phyloP scores from a whole-genome alignment of 1,140 invertebrate species.

The Euborellia annulipes region DNA sequence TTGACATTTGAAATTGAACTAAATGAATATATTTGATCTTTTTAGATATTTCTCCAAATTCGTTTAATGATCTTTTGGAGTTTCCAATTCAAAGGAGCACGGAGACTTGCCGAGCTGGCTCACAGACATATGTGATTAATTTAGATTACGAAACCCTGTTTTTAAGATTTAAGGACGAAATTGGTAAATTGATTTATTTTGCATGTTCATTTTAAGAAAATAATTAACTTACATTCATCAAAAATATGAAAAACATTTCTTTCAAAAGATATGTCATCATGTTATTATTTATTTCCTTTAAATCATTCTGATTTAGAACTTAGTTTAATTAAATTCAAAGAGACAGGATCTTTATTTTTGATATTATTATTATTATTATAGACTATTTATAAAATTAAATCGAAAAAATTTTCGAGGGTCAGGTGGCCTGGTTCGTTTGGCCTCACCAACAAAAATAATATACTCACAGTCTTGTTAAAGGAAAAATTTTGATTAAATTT shows the following conservation, averaged over 20 bases:
- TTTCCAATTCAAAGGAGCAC: constrained; percentile 47
- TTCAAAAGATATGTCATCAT: not conserved
- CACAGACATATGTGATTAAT: constrained; percentile 49
- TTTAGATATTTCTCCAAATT: constrained; percentile 2
- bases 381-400: too few species aligned
- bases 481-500: too few species aligned
- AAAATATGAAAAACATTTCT: constrained; percentile 2
- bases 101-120: constrained; percentile 48
- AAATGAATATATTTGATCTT: not conserved
- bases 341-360: not conserved
- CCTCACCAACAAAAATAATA: too few species aligned
- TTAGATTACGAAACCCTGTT: constrained; percentile 43
- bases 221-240: too few species aligned
- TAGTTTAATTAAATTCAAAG: not conserved
- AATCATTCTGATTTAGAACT: not conserved
- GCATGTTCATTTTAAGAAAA: not conserved
- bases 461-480: too few species aligned
- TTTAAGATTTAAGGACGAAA: constrained; percentile 17
- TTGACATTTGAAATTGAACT: not conserved
- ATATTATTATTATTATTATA: not conserved
- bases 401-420: too few species aligned
- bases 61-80: constrained; percentile 26
- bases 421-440: too few species aligned
- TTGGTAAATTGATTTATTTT: constrained; percentile 13
- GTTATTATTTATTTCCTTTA: not conserved